Evolutionary conservation across 2,113 vertebrate species (phyloP).

Genomic region (Ranitomeya imitator): DNA sequence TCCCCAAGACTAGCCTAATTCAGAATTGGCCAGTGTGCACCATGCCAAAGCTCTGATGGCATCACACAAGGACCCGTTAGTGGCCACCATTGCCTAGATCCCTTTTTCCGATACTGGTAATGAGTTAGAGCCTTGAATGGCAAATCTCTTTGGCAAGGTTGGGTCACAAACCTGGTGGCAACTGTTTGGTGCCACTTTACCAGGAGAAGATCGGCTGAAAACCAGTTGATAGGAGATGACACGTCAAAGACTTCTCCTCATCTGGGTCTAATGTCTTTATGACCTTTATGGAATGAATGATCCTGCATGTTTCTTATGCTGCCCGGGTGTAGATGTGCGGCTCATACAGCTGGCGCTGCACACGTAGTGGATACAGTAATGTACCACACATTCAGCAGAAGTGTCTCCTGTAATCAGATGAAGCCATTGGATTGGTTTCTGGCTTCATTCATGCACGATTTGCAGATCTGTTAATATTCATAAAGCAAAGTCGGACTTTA

Average conservation of each 20-base stretch:
- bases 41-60: neutral
- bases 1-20: too few species aligned
- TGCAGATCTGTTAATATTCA: conserved; percentile 57
- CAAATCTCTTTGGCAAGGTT: too few species aligned
- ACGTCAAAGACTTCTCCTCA: neutral
- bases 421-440: conserved; percentile 48
- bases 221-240: neutral
- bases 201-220: too few species aligned
- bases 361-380: conserved; percentile 11
- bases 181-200: neutral
- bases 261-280: neutral
- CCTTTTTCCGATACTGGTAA: neutral
- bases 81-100: neutral
- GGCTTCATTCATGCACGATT: conserved; percentile 53
- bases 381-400: conserved; percentile 52
- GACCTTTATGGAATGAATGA: neutral
- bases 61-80: neutral
- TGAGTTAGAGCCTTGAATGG: too few species aligned
- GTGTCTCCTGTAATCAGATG: conserved; percentile 53
- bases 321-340: neutral
- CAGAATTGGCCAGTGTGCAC: neutral
- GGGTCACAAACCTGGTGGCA: neutral
- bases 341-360: neutral
- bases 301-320: neutral
- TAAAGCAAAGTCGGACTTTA: conserved; percentile 44